A percentile compares a stretch with the other conserved stretches of the same genome.
Evolutionary conservation across 2,113 vertebrate genomes (phyloP).

Genomic region (Tamias sibiricus): DNA sequence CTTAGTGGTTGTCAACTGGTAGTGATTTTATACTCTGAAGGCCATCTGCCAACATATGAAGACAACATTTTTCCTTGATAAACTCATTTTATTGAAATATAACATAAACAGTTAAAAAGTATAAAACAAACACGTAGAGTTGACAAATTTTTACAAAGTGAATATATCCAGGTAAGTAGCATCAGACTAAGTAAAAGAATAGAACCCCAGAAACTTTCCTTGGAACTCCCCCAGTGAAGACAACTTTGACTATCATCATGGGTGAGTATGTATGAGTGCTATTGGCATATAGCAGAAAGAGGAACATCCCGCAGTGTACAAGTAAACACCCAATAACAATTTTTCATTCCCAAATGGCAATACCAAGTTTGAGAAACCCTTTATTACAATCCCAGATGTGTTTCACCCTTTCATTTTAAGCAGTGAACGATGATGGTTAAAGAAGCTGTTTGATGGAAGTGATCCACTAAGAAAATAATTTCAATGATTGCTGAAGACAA

Average conservation of each 20-base stretch:
- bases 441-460: constrained; percentile 7
- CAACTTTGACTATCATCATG: background rate
- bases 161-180: background rate
- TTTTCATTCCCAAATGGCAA: background rate
- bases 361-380: background rate
- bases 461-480: constrained; percentile 33
- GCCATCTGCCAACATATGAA: background rate
- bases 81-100: background rate
- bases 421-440: background rate
- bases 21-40: background rate
- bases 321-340: background rate
- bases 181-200: background rate
- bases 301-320: background rate
- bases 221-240: background rate
- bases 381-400: background rate
- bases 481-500: background rate
- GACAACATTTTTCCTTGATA: background rate
- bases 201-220: background rate
- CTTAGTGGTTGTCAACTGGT: background rate
- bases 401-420: background rate
- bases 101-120: background rate
- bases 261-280: background rate
- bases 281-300: background rate
- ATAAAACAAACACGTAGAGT: background rate
- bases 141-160: background rate